A percentile compares a stretch with the other conserved stretches of the same genome.
Evolutionary conservation across 2,113 vertebrate genomes (phyloP).

Genomic region (Junco hyemalis): DNA sequence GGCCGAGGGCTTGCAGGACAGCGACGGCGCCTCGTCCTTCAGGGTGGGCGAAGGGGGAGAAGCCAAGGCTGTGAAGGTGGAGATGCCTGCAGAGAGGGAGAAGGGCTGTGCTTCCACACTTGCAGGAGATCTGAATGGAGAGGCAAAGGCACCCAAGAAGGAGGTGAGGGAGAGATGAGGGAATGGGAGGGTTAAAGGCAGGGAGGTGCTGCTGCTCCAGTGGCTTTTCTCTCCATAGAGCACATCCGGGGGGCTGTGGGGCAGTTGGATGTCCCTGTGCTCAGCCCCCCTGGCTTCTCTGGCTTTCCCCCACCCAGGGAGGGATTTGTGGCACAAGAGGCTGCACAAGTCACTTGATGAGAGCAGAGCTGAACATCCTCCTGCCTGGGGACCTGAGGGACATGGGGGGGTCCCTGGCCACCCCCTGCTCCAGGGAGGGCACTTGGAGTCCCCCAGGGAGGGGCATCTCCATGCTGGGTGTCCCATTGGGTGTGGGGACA

Average conservation of each 20-base stretch:
- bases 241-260: background rate
- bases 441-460: background rate
- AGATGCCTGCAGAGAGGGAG: constrained; percentile 3
- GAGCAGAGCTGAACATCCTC: background rate
- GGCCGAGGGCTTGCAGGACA: constrained; percentile 62
- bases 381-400: background rate
- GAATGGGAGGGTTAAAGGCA: background rate
- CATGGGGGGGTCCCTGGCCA: background rate
- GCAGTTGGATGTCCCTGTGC: background rate
- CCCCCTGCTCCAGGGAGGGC: background rate
- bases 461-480: background rate
- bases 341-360: fast-evolving
- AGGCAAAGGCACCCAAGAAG: constrained; percentile 52
- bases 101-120: background rate
- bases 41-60: constrained; percentile 61
- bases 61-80: constrained; percentile 3
- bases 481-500: fast-evolving
- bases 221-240: fast-evolving
- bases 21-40: constrained; percentile 64
- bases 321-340: background rate
- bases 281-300: background rate
- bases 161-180: constrained; percentile 39
- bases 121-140: constrained; percentile 52
- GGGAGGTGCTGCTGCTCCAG: fast-evolving
- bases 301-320: background rate